Percentiles rank a stretch among this genome's conserved stretches.
Evolutionary conservation across 2,113 vertebrate species (phyloP).

Genomic region (Phoxinus phoxinus): DNA sequence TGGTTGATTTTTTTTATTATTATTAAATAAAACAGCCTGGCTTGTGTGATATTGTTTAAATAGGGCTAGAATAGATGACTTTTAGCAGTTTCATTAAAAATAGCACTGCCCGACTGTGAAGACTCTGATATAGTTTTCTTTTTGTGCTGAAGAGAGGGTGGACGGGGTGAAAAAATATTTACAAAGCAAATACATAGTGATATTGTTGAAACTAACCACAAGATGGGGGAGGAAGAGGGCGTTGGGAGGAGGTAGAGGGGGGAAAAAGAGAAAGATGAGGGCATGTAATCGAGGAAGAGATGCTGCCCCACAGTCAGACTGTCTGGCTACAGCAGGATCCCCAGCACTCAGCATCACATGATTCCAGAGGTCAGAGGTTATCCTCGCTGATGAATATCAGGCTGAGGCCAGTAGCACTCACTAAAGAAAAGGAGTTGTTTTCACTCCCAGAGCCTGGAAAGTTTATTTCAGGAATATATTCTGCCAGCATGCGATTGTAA

Average conservation of each 20-base stretch:
- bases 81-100: neutral
- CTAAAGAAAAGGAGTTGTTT: conserved; percentile 78
- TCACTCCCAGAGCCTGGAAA: conserved; percentile 76
- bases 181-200: conserved; percentile 47
- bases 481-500: conserved; percentile 77
- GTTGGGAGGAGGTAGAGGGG: conserved; percentile 40
- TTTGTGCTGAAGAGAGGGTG: conserved; percentile 53
- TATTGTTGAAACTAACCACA: conserved; percentile 44
- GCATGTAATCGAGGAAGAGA: conserved; percentile 57
- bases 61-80: neutral
- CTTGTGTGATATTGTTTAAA: too few species aligned
- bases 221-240: neutral
- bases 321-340: conserved; percentile 82
- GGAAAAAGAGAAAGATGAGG: conserved; percentile 49
- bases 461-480: conserved; percentile 79
- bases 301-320: conserved; percentile 79
- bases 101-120: conserved; percentile 58
- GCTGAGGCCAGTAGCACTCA: conserved; percentile 68
- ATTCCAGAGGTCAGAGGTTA: conserved; percentile 81
- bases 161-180: conserved; percentile 26
- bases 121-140: conserved; percentile 59
- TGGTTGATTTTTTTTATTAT: neutral
- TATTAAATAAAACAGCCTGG: neutral
- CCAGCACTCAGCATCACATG: conserved; percentile 79
- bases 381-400: conserved; percentile 82